Evolutionary conservation across 1,140 invertebrate genomes (phyloP), one percentile per base, ranked within the genome.

Genomic region (Diorhabda carinulata): DNA sequence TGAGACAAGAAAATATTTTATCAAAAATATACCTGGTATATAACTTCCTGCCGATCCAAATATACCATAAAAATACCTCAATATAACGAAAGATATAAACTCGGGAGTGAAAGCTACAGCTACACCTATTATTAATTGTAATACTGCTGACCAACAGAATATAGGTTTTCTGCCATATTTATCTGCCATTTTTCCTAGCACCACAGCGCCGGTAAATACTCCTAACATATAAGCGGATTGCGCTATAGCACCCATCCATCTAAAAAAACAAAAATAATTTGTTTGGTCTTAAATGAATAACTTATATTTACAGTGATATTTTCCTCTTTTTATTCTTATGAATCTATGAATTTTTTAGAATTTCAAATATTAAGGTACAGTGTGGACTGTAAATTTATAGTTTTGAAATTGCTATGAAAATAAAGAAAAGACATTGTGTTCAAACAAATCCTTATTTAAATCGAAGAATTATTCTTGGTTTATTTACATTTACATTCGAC

Each of bases 161-260:
- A 93, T 88, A 2, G 84, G 88, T 78, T 95, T 95, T 5, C 94
- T 85, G 0, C 94, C 93, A 72, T 90, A 89, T 83, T 91, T 94
- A 78, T 98, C 96, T 0, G 95, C 92, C 74, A 96, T 79, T 10
- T 89, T 90, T 5, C 94, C 94, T n/a, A 97, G 82, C 0, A 89
- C 86, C 1, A 97, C 87, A 4, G 93, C 92, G 3, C 95, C 94
- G 4, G 89, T 84, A 61, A 96, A 92, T 6, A 94, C 92, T n/a
- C 95, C 95, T 67, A 94, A 84, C 93, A 97, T 96, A 79, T 94
- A 96, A 5, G 86, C 79, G 2, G 85, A 91, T 78, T 96, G 93
- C 0, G 91, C 89, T 8, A 92, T 79, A 2, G 93, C 89, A 3
- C 90, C 88, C 85, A 91, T 89, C 91, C 92, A 96, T 68, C 91